These are phyloP conservation scores for Plebejus anna DNA, from an alignment of 2,888 invertebrate genomes.

Conservation along the genomic window DNA sequence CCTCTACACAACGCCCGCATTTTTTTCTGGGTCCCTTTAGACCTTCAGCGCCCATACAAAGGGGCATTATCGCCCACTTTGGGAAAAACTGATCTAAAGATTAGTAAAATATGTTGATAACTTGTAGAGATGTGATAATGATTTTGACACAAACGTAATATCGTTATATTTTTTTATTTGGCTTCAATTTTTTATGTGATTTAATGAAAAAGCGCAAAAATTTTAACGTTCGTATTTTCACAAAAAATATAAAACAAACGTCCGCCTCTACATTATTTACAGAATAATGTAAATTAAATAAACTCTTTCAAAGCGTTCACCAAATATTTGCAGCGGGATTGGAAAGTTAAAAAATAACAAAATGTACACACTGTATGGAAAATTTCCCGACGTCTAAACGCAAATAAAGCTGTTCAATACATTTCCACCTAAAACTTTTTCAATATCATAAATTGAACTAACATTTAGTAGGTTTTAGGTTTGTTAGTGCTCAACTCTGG, in stretches of 20 bases:
- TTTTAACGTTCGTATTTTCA: not conserved
- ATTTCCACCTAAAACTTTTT: slow-evolving; percentile 26
- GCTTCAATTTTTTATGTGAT: not conserved
- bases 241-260: not conserved
- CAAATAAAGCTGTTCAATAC: slow-evolving; percentile 21
- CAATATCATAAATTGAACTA: slow-evolving; percentile 29
- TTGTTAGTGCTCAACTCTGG: slow-evolving; percentile 16
- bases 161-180: not conserved
- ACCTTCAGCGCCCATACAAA: too few species aligned
- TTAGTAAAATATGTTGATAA: too few species aligned
- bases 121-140: not conserved
- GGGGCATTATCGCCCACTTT: too few species aligned
- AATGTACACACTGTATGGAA: slow-evolving; percentile 4
- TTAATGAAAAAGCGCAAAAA: not conserved
- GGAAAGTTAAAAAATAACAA: slow-evolving; percentile 26
- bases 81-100: too few species aligned
- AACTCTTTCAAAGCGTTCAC: slow-evolving; percentile 29
- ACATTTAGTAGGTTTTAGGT: slow-evolving; percentile 24
- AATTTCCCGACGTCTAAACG: not conserved
- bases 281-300: slow-evolving; percentile 25
- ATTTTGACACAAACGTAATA: not conserved
- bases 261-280: slow-evolving; percentile 27
- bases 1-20: too few species aligned
- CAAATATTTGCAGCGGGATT: slow-evolving; percentile 13
- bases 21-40: too few species aligned